Evolutionary conservation across 2,888 invertebrate species (phyloP), one percentile per base, ranked within the genome.

Genomic region (Polymixis flavicincta): DNA sequence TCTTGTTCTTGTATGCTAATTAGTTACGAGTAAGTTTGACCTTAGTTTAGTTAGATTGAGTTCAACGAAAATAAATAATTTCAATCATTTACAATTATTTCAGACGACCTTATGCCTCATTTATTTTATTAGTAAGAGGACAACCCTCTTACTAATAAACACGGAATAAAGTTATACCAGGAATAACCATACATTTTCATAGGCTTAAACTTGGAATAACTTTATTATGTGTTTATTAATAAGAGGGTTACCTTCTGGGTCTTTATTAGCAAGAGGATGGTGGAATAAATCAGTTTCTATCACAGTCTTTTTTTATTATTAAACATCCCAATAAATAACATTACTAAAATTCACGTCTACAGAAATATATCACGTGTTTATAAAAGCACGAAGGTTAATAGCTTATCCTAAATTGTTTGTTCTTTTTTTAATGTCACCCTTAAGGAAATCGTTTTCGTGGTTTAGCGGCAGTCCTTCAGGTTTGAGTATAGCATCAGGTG

Each of bases 401-500:
- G 54, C 11, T 73, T 71, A 52, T n/a, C 25, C 25, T 25, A 50
- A 37, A 57, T 50, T 48, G 19, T 57, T 54, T 19, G 19, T 57
- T 54, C 22, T 52, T 6, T 50, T 74, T 14, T 48, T 55, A 2
- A 61, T 42, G 45, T 76, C 37, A 5, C 28, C 5, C 11, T 25
- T 65, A 14, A 83, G 60, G 17, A 83, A n/a, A n/a, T 82, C 95
- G 61, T 91, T 92, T 79, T 95, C 95, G 67, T 95, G 91, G 86
- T 91, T 92, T 0, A 95, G 86, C 0, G 95, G 95, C 8, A 95
- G 80, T 0, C 95, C 95, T 85, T 92, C 92, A 32, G 92, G 87
- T 66, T 91, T 91, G 0, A 96, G 88, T 0, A 82, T 81, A 1
- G 89, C 90, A 0, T 90, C 89, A 1, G 95, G 95, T 9, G 92